phyloP scores from a whole-genome alignment of 2,797 vertebrate species.

The Jordanella pulchra region DNA sequence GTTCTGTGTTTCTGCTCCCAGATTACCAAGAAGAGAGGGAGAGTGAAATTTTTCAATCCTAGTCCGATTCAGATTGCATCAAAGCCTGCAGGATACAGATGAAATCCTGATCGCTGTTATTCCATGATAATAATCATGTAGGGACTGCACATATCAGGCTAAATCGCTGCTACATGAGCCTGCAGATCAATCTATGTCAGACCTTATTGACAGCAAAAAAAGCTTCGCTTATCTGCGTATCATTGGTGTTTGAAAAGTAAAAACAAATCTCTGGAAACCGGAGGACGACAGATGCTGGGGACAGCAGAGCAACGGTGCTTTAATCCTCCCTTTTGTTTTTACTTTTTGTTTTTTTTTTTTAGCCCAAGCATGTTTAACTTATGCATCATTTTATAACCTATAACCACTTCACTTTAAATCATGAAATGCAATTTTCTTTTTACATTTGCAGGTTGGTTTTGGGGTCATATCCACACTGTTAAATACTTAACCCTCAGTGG shows the following conservation, averaged over 20 bases:
- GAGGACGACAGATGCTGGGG: constrained; percentile 2
- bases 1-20: constrained; percentile 29
- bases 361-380: background rate
- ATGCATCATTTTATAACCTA: background rate
- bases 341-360: background rate
- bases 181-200: constrained; percentile 70
- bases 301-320: background rate
- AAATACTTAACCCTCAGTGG: background rate
- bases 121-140: constrained; percentile 71
- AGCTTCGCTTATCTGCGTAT: constrained; percentile 39
- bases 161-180: constrained; percentile 60
- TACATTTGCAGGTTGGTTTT: background rate
- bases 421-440: background rate
- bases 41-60: constrained; percentile 61
- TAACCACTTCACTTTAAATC: background rate
- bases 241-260: constrained; percentile 32
- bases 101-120: constrained; percentile 73
- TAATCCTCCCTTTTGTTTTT: background rate
- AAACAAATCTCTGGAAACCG: constrained; percentile 32
- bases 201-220: constrained; percentile 53
- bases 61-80: constrained; percentile 72
- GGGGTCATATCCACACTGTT: background rate
- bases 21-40: constrained; percentile 65
- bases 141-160: constrained; percentile 65
- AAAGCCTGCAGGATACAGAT: constrained; percentile 67